Percentiles rank a stretch among this genome's conserved stretches.
These are phyloP conservation scores for Hirudo medicinalis DNA, from an alignment of 1,140 invertebrate species.

Conservation along the genomic window DNA sequence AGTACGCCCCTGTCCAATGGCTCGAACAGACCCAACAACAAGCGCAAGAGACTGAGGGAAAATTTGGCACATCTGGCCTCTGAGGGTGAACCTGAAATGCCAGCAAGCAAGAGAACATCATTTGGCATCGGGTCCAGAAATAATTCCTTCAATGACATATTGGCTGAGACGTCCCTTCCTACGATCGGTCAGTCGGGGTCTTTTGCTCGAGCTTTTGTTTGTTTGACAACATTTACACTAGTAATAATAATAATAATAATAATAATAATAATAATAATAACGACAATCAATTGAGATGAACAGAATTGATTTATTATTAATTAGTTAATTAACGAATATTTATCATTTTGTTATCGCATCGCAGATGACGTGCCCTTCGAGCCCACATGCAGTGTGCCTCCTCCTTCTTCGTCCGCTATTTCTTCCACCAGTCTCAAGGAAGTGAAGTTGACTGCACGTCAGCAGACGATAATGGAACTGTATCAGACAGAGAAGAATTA, in stretches of 20 bases:
- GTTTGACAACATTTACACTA: too few species aligned
- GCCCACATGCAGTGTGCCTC: too few species aligned
- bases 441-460: slow-evolving; percentile 54
- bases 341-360: too few species aligned
- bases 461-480: slow-evolving; percentile 80
- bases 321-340: too few species aligned
- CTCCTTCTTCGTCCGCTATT: too few species aligned
- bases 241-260: too few species aligned
- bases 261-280: too few species aligned
- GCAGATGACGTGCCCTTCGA: too few species aligned
- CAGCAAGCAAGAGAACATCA: slow-evolving; percentile 58
- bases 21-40: slow-evolving; percentile 32
- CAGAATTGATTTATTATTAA: too few species aligned
- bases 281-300: too few species aligned
- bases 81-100: slow-evolving; percentile 43
- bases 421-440: slow-evolving; percentile 19
- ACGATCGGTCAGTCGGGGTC: background rate
- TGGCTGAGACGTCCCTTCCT: slow-evolving; percentile 40
- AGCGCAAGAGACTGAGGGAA: slow-evolving; percentile 41
- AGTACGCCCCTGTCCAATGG: slow-evolving; percentile 24
- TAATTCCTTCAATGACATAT: slow-evolving; percentile 66
- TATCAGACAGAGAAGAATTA: slow-evolving; percentile 93
- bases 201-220: too few species aligned
- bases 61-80: slow-evolving; percentile 40
- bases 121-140: slow-evolving; percentile 57